Percentiles rank a stretch among this genome's conserved stretches.
These are phyloP conservation scores for Astropecten irregularis DNA, from an alignment of 53 echinoderm and acorn worm species.

Conservation along the genomic window DNA sequence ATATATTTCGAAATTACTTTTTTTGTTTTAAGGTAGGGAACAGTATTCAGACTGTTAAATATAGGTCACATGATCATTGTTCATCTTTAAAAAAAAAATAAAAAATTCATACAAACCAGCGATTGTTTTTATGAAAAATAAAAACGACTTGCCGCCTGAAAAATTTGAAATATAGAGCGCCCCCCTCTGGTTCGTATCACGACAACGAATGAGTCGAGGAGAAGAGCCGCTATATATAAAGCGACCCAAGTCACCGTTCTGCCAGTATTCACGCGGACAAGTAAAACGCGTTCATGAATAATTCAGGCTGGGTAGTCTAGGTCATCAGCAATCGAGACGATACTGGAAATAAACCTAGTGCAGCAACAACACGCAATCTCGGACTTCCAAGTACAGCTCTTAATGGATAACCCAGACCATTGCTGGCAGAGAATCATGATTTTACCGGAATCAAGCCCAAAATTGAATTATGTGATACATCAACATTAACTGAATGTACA, in stretches of 20 bases:
- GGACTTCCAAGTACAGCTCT: neutral
- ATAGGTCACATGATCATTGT: neutral
- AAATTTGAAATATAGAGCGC: conserved; percentile 27
- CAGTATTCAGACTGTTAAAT: too few species aligned
- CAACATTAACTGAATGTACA: neutral
- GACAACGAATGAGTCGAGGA: neutral
- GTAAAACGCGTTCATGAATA: neutral
- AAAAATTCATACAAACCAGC: neutral
- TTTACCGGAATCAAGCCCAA: neutral
- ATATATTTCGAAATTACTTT: too few species aligned
- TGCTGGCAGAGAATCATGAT: conserved; percentile 5
- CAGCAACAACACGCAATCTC: neutral
- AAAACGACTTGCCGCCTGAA: conserved; percentile 13
- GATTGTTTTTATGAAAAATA: neutral
- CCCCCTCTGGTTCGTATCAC: neutral
- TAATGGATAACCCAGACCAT: conserved; percentile 17
- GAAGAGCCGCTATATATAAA: conserved; percentile 30
- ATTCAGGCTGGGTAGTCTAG: neutral
- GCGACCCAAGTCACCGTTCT: neutral
- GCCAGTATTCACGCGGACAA: neutral
- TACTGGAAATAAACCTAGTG: conserved; percentile 9
- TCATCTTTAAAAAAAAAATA: neutral
- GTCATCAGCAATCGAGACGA: neutral
- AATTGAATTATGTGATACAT: conserved; percentile 7
- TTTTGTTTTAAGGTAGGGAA: too few species aligned